Percentiles rank a stretch among this genome's conserved stretches.
Evolutionary conservation across 1,140 invertebrate species (phyloP).

Genomic region (Meteorus sp.): DNA sequence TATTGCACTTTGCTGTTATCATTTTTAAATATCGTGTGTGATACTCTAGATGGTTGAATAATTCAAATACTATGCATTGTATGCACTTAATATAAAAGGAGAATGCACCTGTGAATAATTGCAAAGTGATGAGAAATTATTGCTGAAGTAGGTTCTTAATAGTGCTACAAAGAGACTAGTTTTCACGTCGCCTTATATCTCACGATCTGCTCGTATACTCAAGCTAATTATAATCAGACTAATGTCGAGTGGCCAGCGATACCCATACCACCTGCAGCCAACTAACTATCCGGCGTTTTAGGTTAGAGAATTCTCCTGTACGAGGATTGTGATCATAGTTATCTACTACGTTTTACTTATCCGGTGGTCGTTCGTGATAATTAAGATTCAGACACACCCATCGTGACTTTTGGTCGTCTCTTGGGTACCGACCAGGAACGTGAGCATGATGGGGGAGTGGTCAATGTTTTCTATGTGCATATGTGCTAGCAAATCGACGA

Average conservation of each 20-base stretch:
- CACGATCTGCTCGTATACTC: conserved; percentile 53
- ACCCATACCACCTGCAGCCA: conserved; percentile 29
- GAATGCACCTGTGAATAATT: too few relatives aligned
- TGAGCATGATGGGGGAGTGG: conserved; percentile 48
- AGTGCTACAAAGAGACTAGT: conserved; percentile 21
- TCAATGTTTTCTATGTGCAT: conserved; percentile 33
- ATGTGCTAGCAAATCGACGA: too few relatives aligned
- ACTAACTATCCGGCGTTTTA: conserved; percentile 30
- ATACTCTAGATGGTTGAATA: too few relatives aligned
- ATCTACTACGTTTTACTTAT: conserved; percentile 21
- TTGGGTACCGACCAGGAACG: conserved; percentile 50
- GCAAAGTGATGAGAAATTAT: too few relatives aligned
- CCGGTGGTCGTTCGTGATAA: conserved; percentile 48
- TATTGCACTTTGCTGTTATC: neutral
- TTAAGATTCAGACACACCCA: conserved; percentile 62
- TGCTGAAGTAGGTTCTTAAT: too few relatives aligned
- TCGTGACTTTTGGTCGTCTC: conserved; percentile 48
- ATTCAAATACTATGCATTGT: too few relatives aligned
- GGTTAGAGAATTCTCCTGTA: conserved; percentile 26
- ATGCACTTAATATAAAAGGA: too few relatives aligned
- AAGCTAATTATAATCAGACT: conserved; percentile 61
- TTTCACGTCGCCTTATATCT: conserved; percentile 32
- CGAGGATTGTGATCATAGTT: too few relatives aligned
- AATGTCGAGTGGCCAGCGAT: conserved; percentile 46
- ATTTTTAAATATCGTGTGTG: neutral